Conservation (phyloP, 2,113 vertebrate species). For the Arenaria interpres region DNA sequence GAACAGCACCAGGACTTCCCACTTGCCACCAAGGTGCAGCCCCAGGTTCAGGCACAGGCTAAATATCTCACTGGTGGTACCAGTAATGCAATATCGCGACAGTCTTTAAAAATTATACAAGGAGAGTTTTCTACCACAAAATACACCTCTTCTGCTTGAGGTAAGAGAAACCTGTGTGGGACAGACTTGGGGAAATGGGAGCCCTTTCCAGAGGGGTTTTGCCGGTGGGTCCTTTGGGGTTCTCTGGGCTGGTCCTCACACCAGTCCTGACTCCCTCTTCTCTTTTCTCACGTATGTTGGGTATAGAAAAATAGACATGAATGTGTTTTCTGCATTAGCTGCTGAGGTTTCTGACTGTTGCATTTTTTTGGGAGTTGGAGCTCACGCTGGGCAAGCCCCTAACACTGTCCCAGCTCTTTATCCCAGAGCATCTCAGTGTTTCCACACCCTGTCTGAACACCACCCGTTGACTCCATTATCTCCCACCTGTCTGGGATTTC, state of each 20-base stretch:
- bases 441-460: accelerated
- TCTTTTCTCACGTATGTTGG: accelerated
- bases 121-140: not conserved
- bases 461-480: accelerated
- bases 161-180: not conserved
- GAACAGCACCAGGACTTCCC: not conserved
- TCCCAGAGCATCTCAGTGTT: not conserved
- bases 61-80: accelerated
- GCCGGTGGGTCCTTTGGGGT: not conserved
- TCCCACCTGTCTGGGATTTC: not conserved
- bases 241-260: not conserved
- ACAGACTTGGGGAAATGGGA: not conserved
- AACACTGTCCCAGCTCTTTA: not conserved
- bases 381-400: not conserved
- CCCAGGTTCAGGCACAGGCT: not conserved
- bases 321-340: not conserved
- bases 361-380: not conserved
- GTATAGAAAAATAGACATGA: not conserved
- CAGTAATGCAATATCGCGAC: accelerated
- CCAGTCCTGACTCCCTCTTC: not conserved
- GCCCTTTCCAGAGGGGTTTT: not conserved
- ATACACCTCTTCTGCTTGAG: not conserved
- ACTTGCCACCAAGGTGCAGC: not conserved
- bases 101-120: not conserved
- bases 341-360: not conserved